A percentile compares a stretch with the other conserved stretches of the same genome.
Conservation (phyloP, 2,888 invertebrate genomes). For the Chloroclysta siterata region DNA sequence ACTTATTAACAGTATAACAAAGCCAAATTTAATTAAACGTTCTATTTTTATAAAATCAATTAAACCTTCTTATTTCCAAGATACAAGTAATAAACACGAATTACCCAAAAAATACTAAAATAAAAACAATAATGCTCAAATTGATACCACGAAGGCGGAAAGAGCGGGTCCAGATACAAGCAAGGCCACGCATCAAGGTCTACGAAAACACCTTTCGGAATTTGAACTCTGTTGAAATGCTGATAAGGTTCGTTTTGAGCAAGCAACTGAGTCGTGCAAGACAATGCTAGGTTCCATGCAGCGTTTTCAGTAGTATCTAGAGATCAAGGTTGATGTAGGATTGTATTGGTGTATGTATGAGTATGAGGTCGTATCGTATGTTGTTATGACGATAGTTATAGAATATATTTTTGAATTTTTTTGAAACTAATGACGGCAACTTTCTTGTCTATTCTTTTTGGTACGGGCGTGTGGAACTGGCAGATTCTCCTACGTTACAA, state of each 20-base stretch:
- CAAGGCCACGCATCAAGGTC: conserved; percentile 81
- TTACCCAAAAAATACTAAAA: conserved; percentile 49
- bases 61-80: conserved; percentile 18
- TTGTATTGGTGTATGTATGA: conserved; percentile 45
- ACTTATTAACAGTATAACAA: not conserved
- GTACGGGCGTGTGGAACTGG: no score
- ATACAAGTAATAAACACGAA: conserved; percentile 34
- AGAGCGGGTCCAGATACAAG: conserved; percentile 77
- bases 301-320: conserved; percentile 79
- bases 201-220: conserved; percentile 52
- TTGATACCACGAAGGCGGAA: conserved; percentile 83
- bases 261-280: conserved; percentile 55
- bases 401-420: conserved; percentile 3
- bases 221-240: conserved; percentile 46
- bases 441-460: not conserved
- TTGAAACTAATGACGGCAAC: not conserved
- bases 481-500: no score
- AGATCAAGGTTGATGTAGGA: conserved; percentile 71
- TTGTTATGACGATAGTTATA: conserved; percentile 16
- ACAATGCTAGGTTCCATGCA: conserved; percentile 79
- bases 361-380: conserved; percentile 45
- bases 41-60: conserved; percentile 20
- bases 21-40: not conserved
- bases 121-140: conserved; percentile 76
- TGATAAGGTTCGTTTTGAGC: conserved; percentile 55